Evolutionary conservation across 1,140 invertebrate species (phyloP), one percentile per base, ranked within the genome.

Genomic region (Centruroides vittatus): DNA sequence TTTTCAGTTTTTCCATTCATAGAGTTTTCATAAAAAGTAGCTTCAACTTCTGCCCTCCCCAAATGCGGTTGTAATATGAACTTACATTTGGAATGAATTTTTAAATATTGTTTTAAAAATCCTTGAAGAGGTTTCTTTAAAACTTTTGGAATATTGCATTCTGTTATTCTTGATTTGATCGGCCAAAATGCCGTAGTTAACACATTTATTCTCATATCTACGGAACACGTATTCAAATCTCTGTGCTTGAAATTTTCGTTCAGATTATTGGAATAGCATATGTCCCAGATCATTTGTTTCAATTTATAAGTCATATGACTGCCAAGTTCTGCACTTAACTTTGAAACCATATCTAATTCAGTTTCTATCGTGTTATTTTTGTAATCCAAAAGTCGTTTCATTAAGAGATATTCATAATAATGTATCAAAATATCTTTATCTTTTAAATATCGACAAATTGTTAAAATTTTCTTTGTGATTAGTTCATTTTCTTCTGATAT

Each of bases 241-340:
- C 82, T 79, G 68, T 82, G 82, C 34, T 81, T 72, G 55, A 95
- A 95, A 74, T 98, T 98, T 74, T 98, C 93, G 70, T 97, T 93
- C 86, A 95, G 97, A 65, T 95, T 92, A 11, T 89, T 96, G 74
- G 95, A 95, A 57, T 94, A 98, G 46, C 99, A 86, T 86, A 99
- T 99, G 75, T 99, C 96, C 74, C 98, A 98, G 73, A 99, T 99
- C 96, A 99, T 99, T 67, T 94, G 95, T 78, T 99, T 96, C 59
- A 99, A 79, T 78, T 99, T 99, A 52, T 93, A 96, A 62, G 96
- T 99, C 76, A 99, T 99, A 78, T 98, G 93, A 79, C 93, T 97
- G 61, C 96, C 95, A 81, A 95, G 98, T 80, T 99, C 94, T 81
- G 93, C 92, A 88, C 98, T 98, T 68, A 99, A 80, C 82, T 99